Percentiles rank a stretch among this genome's conserved stretches.
Evolutionary conservation across 2,888 invertebrate species (phyloP).

Genomic region (Macrosoma leucophasiata): DNA sequence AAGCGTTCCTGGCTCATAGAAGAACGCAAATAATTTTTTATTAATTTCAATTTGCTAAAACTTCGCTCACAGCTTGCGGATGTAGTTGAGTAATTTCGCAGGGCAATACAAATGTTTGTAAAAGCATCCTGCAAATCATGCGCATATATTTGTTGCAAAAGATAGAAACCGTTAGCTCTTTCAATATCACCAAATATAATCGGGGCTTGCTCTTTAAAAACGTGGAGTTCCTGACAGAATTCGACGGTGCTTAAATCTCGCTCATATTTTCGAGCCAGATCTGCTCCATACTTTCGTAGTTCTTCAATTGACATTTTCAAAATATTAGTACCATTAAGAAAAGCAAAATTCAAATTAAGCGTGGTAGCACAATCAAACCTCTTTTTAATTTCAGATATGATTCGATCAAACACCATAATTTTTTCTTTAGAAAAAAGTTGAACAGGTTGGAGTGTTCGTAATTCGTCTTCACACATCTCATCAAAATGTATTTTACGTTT

Average conservation of each 20-base stretch:
- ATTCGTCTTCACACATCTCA: slow-evolving; percentile 26
- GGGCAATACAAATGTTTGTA: slow-evolving; percentile 18
- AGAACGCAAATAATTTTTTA: slow-evolving; percentile 22
- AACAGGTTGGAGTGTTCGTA: slow-evolving; percentile 20
- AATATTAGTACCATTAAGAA: slow-evolving; percentile 25
- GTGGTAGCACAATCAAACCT: slow-evolving; percentile 20
- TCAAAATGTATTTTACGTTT: slow-evolving; percentile 25
- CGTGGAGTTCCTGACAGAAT: slow-evolving; percentile 27
- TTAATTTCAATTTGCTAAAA: slow-evolving; percentile 27
- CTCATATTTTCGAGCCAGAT: slow-evolving; percentile 25
- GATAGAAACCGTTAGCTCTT: slow-evolving; percentile 15
- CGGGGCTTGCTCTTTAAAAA: slow-evolving; percentile 27
- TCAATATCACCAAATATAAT: slow-evolving; percentile 23
- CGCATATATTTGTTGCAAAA: slow-evolving; percentile 21
- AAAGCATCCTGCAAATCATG: slow-evolving; percentile 24
- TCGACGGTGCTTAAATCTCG: slow-evolving; percentile 27
- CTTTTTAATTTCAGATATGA: slow-evolving; percentile 23
- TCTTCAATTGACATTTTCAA: slow-evolving; percentile 28
- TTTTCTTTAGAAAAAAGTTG: slow-evolving; percentile 18
- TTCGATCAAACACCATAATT: slow-evolving; percentile 25
- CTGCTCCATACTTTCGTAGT: slow-evolving; percentile 25
- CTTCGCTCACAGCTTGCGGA: slow-evolving; percentile 29
- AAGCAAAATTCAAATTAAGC: slow-evolving; percentile 26
- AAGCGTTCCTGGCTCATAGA: slow-evolving; percentile 26
- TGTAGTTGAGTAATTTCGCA: slow-evolving; percentile 27